Evolutionary conservation across 2,113 vertebrate genomes (phyloP).

Genomic region (Macquaria australasica): DNA sequence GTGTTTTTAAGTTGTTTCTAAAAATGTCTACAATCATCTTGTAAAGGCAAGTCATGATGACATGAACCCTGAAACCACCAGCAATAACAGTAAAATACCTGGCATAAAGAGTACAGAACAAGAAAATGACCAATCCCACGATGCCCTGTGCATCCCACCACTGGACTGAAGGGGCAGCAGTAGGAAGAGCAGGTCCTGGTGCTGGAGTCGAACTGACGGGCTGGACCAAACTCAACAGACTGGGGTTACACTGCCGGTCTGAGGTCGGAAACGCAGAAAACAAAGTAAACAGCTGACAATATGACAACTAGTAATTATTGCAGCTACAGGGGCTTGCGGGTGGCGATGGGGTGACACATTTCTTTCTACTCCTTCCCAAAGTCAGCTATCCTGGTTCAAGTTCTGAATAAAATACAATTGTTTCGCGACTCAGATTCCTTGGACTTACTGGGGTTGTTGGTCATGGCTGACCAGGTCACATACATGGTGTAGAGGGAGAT

Average conservation of each 20-base stretch:
- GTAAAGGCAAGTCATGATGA: not conserved
- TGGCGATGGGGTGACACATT: not conserved
- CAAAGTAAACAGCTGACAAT: not conserved
- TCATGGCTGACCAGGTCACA: conserved; percentile 92
- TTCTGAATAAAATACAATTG: not conserved
- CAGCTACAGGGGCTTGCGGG: not conserved
- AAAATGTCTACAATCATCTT: not conserved
- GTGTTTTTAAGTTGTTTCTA: not conserved
- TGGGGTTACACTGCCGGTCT: conserved; percentile 92
- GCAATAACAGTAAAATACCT: conserved; percentile 81
- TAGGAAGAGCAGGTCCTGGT: conserved; percentile 27
- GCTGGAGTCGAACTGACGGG: conserved; percentile 59
- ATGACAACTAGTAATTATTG: not conserved
- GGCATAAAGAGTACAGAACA: conserved; percentile 93
- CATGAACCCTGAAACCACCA: not conserved
- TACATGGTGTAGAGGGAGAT: conserved; percentile 94
- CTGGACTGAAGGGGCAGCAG: conserved; percentile 55
- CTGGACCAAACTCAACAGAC: conserved; percentile 84
- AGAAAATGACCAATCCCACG: conserved; percentile 90
- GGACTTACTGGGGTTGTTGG: conserved; percentile 92
- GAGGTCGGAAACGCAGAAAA: conserved; percentile 4
- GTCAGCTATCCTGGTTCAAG: not conserved
- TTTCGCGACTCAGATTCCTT: not conserved
- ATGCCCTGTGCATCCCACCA: conserved; percentile 96
- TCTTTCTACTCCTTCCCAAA: not conserved